Evolutionary conservation across 2,797 vertebrate species (phyloP).

Genomic region (Petrocephalus schoutedeni): DNA sequence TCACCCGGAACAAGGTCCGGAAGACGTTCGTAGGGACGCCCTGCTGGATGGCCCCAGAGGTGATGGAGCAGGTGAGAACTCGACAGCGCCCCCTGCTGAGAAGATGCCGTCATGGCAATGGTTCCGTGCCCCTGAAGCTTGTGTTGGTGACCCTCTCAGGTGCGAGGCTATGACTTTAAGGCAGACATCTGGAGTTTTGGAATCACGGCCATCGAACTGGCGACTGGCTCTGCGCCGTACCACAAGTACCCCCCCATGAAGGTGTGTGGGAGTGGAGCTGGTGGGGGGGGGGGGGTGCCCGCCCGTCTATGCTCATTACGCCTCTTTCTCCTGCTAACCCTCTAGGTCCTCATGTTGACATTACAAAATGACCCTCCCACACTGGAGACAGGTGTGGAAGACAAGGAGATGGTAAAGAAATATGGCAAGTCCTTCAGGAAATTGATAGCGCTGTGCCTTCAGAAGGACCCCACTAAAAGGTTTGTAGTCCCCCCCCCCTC

Average conservation of each 20-base stretch:
- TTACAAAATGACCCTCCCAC: slow-evolving; percentile 92
- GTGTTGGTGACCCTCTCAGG: slow-evolving; percentile 56
- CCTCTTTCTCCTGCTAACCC: slow-evolving; percentile 28
- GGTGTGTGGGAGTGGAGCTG: slow-evolving; percentile 58
- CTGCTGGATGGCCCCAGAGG: slow-evolving; percentile 99
- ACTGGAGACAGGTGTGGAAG: slow-evolving; percentile 89
- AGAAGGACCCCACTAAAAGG: slow-evolving; percentile 97
- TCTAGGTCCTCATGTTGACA: slow-evolving; percentile 92
- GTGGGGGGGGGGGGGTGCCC: neutral
- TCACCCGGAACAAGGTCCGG: slow-evolving; percentile 96
- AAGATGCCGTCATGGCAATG: neutral
- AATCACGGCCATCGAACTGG: slow-evolving; percentile 95
- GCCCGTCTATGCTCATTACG: neutral
- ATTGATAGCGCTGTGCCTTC: slow-evolving; percentile 92
- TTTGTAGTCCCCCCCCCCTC: slow-evolving; percentile 45
- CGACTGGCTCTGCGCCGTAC: slow-evolving; percentile 93
- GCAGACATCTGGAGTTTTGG: slow-evolving; percentile 99
- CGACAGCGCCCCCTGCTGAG: neutral
- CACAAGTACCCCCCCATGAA: slow-evolving; percentile 99
- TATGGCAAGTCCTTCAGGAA: slow-evolving; percentile 97
- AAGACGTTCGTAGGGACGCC: slow-evolving; percentile 98
- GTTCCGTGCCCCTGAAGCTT: neutral
- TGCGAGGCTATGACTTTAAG: slow-evolving; percentile 99
- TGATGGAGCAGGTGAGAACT: slow-evolving; percentile 92
- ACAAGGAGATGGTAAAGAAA: slow-evolving; percentile 93